phyloP scores from a whole-genome alignment of 2,888 invertebrate genomes.

The Cryptocephalus moraei region DNA sequence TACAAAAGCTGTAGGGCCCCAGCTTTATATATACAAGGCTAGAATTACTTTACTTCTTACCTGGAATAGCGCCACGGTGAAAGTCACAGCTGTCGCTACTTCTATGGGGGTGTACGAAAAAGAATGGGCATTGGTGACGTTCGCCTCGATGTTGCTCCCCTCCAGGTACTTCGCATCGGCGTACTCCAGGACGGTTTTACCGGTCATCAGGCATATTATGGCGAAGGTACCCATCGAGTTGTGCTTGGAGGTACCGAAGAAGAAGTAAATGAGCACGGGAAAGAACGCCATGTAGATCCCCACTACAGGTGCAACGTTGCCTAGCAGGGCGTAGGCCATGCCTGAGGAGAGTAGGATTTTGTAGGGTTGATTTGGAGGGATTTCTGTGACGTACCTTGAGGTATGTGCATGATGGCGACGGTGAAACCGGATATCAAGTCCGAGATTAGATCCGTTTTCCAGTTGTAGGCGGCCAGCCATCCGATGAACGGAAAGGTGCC shows the following conservation, averaged over 20 bases:
- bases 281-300: conserved; percentile 49
- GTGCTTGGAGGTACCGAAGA: conserved; percentile 36
- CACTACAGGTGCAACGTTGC: conserved; percentile 43
- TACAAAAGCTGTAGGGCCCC: too few species aligned
- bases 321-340: conserved; percentile 46
- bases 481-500: conserved; percentile 44
- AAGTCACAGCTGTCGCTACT: conserved; percentile 66
- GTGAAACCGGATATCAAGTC: conserved; percentile 76
- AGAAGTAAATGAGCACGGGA: conserved; percentile 38
- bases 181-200: conserved; percentile 56
- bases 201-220: conserved; percentile 82
- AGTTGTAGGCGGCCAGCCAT: conserved; percentile 54
- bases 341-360: conserved; percentile 37
- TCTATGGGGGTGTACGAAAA: conserved; percentile 43
- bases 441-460: conserved; percentile 48
- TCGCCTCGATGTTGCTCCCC: neutral
- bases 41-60: conserved; percentile 37
- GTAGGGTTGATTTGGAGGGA: neutral
- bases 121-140: neutral
- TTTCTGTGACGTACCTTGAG: conserved; percentile 50
- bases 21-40: too few species aligned
- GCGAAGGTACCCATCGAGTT: conserved; percentile 59
- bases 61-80: conserved; percentile 67
- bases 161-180: conserved; percentile 24
- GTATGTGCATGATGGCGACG: conserved; percentile 77